Conservation (phyloP, 2,888 invertebrate genomes). For the Theretra japonica region DNA sequence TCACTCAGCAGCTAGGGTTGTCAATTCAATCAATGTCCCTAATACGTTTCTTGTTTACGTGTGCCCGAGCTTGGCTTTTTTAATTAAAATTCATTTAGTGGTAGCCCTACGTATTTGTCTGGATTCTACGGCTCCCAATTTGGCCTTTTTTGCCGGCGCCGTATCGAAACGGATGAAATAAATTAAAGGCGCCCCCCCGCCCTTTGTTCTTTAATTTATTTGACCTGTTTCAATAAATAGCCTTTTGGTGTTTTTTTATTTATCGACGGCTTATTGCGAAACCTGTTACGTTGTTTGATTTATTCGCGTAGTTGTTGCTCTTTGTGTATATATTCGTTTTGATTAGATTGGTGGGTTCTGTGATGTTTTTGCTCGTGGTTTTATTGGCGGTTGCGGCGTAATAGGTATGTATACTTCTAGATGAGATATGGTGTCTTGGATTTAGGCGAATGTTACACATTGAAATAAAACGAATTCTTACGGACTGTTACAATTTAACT, state of each 20-base stretch:
- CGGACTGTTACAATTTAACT: no score
- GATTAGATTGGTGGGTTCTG: neutral
- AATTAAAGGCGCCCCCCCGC: constrained; percentile 52
- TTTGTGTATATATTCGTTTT: constrained; percentile 3
- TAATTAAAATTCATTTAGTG: constrained; percentile 38
- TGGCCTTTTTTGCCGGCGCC: constrained; percentile 48
- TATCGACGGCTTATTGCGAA: constrained; percentile 58
- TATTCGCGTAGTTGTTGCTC: constrained; percentile 25
- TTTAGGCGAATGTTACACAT: no score
- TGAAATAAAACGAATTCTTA: no score
- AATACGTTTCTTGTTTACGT: constrained; percentile 36
- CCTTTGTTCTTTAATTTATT: constrained; percentile 61
- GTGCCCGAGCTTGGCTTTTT: constrained; percentile 33
- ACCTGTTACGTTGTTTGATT: constrained; percentile 28
- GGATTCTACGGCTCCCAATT: constrained; percentile 49
- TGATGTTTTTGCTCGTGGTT: neutral
- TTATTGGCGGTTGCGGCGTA: neutral
- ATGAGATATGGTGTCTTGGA: no score
- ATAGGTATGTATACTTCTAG: no score
- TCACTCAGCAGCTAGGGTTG: neutral
- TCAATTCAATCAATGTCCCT: constrained; percentile 5
- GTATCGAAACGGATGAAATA: constrained; percentile 57
- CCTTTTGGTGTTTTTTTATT: constrained; percentile 54
- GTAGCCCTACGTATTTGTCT: constrained; percentile 43
- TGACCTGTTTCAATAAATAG: constrained; percentile 54